Conservation (phyloP, 2,113 vertebrate genomes). For the Coreoperca whiteheadi region DNA sequence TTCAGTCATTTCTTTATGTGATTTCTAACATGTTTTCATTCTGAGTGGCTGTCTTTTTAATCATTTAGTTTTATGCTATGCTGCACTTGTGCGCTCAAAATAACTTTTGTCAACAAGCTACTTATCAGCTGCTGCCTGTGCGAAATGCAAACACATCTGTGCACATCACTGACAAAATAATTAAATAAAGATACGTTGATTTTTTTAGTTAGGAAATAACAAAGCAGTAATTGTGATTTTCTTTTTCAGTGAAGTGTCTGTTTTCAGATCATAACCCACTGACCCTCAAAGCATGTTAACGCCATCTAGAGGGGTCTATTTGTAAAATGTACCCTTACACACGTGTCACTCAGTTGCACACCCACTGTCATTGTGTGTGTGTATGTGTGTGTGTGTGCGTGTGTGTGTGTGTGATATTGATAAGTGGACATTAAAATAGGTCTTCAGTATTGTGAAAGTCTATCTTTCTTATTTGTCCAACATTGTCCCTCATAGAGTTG, state of each 20-base stretch:
- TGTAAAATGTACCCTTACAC: slow-evolving; percentile 53
- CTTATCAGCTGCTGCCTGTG: slow-evolving; percentile 1
- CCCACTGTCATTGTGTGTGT: neutral
- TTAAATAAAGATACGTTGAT: neutral
- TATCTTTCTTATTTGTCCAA: slow-evolving; percentile 30
- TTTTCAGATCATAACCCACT: slow-evolving; percentile 56
- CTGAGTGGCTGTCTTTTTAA: neutral
- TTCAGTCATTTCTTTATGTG: neutral
- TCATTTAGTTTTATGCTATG: neutral
- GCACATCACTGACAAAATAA: neutral
- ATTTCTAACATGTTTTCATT: neutral
- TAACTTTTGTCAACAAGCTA: slow-evolving; percentile 20
- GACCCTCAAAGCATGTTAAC: slow-evolving; percentile 79
- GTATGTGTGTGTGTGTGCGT: neutral
- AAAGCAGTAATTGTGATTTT: slow-evolving; percentile 18
- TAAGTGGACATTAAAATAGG: neutral
- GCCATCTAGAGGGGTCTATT: slow-evolving; percentile 84
- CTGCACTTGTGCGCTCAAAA: neutral
- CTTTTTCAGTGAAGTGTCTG: slow-evolving; percentile 17
- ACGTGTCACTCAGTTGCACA: neutral
- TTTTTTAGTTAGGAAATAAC: neutral
- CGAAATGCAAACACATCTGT: slow-evolving; percentile 7
- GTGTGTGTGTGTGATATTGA: slow-evolving; percentile 8
- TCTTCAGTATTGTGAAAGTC: slow-evolving; percentile 17
- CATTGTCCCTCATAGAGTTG: slow-evolving; percentile 12